phyloP scores from a whole-genome alignment of 2,888 invertebrate genomes.

The Lobophora halterata region DNA sequence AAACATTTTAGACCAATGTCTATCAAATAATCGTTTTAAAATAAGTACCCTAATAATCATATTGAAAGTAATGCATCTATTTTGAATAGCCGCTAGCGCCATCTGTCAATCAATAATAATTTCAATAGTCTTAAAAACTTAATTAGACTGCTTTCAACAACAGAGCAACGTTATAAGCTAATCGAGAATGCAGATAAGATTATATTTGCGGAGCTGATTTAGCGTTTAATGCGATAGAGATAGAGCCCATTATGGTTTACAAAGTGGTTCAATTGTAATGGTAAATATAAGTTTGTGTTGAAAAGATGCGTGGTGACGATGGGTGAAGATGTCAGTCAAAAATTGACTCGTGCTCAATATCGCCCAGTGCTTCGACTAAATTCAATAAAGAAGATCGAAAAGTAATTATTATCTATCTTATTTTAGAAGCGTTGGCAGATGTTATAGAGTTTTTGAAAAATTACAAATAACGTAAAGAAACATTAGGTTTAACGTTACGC shows the following conservation, averaged over 20 bases:
- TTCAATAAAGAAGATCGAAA: slow-evolving; percentile 56
- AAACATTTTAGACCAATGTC: slow-evolving; percentile 25
- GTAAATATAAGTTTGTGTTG: slow-evolving; percentile 42
- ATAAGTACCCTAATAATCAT: slow-evolving; percentile 39
- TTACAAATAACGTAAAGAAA: no score
- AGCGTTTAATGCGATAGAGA: slow-evolving; percentile 5
- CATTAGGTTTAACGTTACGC: slow-evolving; percentile 23
- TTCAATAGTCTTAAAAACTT: slow-evolving; percentile 75
- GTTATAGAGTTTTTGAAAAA: slow-evolving; percentile 2
- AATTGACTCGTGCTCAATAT: slow-evolving; percentile 74
- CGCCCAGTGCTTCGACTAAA: slow-evolving; percentile 48
- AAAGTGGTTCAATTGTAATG: slow-evolving; percentile 16
- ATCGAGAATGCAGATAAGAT: slow-evolving; percentile 27
- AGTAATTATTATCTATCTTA: slow-evolving; percentile 71
- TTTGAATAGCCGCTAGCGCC: slow-evolving; percentile 74
- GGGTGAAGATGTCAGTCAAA: slow-evolving; percentile 73
- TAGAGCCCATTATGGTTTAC: slow-evolving; percentile 42
- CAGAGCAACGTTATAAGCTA: slow-evolving; percentile 54
- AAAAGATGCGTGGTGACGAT: slow-evolving; percentile 71
- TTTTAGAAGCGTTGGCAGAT: slow-evolving; percentile 35
- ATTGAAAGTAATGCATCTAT: slow-evolving; percentile 62
- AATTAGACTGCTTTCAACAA: slow-evolving; percentile 77
- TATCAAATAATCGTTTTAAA: slow-evolving; percentile 33
- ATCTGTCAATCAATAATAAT: slow-evolving; percentile 75
- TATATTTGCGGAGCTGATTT: slow-evolving; percentile 21